These are phyloP conservation scores for Scelioninae gen. 1 DNA, from an alignment of 2,888 invertebrate genomes.

Conservation along the genomic window DNA sequence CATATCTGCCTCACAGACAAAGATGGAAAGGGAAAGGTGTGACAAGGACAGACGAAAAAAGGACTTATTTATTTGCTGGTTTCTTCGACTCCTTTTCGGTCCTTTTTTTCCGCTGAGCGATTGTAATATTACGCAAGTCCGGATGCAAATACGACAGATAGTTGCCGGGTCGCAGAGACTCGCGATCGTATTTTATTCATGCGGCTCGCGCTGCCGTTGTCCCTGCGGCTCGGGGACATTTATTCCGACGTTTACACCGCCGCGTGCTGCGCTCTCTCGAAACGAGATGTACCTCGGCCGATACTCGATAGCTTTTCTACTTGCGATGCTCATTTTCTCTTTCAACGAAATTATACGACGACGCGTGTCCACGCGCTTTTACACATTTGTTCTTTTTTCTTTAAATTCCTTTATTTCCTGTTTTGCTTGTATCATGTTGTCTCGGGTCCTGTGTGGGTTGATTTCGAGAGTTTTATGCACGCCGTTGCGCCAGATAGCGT, in stretches of 20 bases:
- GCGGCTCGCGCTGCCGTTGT: slow-evolving; percentile 35
- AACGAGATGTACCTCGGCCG: slow-evolving; percentile 28
- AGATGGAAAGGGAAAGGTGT: too few relatives aligned
- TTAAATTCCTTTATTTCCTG: neutral
- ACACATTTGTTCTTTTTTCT: slow-evolving; percentile 1
- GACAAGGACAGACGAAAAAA: too few relatives aligned
- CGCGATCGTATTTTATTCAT: slow-evolving; percentile 60
- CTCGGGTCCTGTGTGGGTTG: slow-evolving; percentile 47
- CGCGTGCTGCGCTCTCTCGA: slow-evolving; percentile 22
- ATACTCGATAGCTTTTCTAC: slow-evolving; percentile 41
- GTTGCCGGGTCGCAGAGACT: slow-evolving; percentile 37
- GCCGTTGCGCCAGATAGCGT: slow-evolving; percentile 20
- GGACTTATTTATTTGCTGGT: too few relatives aligned
- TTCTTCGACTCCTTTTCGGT: too few relatives aligned
- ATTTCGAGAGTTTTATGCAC: slow-evolving; percentile 55
- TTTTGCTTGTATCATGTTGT: slow-evolving; percentile 6
- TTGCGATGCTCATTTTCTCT: slow-evolving; percentile 51
- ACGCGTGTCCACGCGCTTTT: slow-evolving; percentile 27
- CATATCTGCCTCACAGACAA: too few relatives aligned
- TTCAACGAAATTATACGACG: slow-evolving; percentile 48
- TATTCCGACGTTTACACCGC: slow-evolving; percentile 50
- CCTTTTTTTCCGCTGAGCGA: too few relatives aligned
- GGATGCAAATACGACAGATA: slow-evolving; percentile 70
- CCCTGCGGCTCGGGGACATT: slow-evolving; percentile 35
- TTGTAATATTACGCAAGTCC: slow-evolving; percentile 81